Evolutionary conservation across 1,140 invertebrate species (phyloP).

Genomic region (Pseudobourletiella spinata): DNA sequence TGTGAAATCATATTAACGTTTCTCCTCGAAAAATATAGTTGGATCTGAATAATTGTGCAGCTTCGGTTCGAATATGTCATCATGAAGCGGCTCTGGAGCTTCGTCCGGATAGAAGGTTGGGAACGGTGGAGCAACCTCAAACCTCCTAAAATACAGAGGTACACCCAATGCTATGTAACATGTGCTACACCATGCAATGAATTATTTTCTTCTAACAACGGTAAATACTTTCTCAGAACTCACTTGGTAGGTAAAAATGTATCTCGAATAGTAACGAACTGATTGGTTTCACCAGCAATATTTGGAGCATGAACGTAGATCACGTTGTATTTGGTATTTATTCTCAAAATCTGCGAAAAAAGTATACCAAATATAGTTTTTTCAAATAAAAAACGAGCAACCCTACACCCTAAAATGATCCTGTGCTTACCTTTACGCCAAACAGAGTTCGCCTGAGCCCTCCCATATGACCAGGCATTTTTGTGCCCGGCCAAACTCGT

Average conservation of each 20-base stretch:
- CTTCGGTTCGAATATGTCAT: slow-evolving; percentile 61
- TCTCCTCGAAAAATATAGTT: slow-evolving; percentile 57
- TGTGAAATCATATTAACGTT: too few species aligned
- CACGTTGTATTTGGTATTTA: slow-evolving; percentile 89
- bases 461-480: slow-evolving; percentile 97
- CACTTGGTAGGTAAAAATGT: slow-evolving; percentile 55
- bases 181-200: too few species aligned
- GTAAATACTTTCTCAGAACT: too few species aligned
- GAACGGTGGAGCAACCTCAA: slow-evolving; percentile 53
- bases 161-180: too few species aligned
- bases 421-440: slow-evolving; percentile 55
- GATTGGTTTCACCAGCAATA: slow-evolving; percentile 70
- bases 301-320: slow-evolving; percentile 73
- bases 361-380: neutral
- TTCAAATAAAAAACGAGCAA: too few species aligned
- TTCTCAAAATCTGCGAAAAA: slow-evolving; percentile 62
- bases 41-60: slow-evolving; percentile 60
- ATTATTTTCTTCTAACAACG: too few species aligned
- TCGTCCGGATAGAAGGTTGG: slow-evolving; percentile 63
- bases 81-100: slow-evolving; percentile 48
- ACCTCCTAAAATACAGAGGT: neutral
- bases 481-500: slow-evolving; percentile 86
- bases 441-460: slow-evolving; percentile 54
- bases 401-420: too few species aligned
- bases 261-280: slow-evolving; percentile 74